These are phyloP conservation scores for Orientallactaga bullata DNA, from an alignment of 2,113 vertebrate genomes.

Conservation along the genomic window DNA sequence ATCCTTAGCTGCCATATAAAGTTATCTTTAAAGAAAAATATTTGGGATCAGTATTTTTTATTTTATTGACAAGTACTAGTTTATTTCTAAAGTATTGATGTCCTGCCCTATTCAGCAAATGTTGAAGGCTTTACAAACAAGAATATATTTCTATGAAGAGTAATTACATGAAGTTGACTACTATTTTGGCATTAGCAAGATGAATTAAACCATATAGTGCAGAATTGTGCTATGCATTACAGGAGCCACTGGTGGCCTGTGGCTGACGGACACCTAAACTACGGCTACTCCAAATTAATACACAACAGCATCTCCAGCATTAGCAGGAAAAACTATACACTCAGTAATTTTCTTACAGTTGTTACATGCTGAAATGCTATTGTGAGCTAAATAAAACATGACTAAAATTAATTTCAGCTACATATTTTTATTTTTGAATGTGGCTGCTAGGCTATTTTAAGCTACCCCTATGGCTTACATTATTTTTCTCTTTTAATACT, in stretches of 20 bases:
- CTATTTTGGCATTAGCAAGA: background rate
- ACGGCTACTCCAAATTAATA: background rate
- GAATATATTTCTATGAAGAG: constrained; percentile 11
- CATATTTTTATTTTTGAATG: constrained; percentile 38
- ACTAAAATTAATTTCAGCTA: constrained; percentile 23
- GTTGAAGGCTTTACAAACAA: background rate
- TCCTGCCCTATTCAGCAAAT: constrained; percentile 22
- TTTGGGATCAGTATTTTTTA: constrained; percentile 8
- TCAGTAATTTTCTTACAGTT: constrained; percentile 4
- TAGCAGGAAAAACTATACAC: background rate
- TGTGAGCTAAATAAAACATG: constrained; percentile 24
- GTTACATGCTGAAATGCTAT: constrained; percentile 44
- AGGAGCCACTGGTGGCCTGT: background rate
- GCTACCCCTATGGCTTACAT: constrained; percentile 33
- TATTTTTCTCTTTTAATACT: constrained; percentile 15
- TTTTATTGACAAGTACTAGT: constrained; percentile 41
- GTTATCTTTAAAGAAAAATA: constrained; percentile 38
- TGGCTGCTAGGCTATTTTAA: constrained; percentile 3
- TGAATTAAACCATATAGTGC: background rate
- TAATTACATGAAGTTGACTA: constrained; percentile 25
- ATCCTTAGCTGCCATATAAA: background rate
- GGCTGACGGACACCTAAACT: constrained; percentile 1
- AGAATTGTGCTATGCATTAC: background rate
- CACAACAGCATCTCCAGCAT: background rate
- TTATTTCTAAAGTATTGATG: constrained; percentile 34